Evolutionary conservation across 2,888 invertebrate species (phyloP), one percentile per base, ranked within the genome.

Genomic region (Rotaria macrura): DNA sequence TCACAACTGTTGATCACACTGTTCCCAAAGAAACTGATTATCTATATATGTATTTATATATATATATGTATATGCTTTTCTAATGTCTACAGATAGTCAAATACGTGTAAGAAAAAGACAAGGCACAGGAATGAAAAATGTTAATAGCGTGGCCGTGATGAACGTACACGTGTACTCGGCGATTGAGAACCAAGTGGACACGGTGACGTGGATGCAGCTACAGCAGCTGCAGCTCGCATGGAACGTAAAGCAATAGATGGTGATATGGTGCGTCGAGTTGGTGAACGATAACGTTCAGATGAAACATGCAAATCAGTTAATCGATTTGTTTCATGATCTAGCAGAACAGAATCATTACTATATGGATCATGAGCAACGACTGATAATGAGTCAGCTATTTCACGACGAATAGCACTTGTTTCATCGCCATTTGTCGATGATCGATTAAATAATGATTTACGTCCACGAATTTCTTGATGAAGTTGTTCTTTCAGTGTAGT

Each of bases 241-340:
- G 79, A 40, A 25, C 79, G 79, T 79, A 23, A 6, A 1, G 40
- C n/a, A 79, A 79, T 40, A 0, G 43, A 79, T 38, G 86, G 86
- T 29, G 86, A 86, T 47, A 84, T 14, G 17, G 54, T 49, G 17
- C 86, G 72, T 84, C 86, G 74, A 29, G 29, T 74, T 83, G 86
- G 86, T 34, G 86, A 86, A 52, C 52, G 65, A 79, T 86, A 72
- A 74, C 86, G 84, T 84, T 79, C 95, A 93, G 0, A 95, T 94
- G 89, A 95, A 95, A 88, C 95, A 93, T 86, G 95, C 5, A 54
- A 25, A 12, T 92, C 92, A 88, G 93, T 93, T 86, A 93, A 91
- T 88, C 93, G 95, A 88, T 95, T 93, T 12, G 96, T 94, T 91
- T 97, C 97, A 89, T 95, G 95, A 90, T 97, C 96, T 89, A 97